Base-by-base conservation (phyloP, 2,797 vertebrate species). In the Neomorphus geoffroyi region DNA sequence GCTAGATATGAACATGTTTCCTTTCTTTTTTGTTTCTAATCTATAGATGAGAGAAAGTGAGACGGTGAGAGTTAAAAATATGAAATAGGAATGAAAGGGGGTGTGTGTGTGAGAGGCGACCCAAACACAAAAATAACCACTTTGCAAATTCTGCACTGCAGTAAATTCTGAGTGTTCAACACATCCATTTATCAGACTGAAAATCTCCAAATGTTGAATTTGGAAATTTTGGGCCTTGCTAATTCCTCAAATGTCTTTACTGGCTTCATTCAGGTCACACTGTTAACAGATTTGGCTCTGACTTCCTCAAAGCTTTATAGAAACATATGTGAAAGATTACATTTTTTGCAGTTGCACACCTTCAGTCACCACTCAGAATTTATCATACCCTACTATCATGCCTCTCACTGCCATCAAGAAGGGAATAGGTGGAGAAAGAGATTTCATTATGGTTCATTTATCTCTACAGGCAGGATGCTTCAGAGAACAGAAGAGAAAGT, bases 401-500 rank as follows among this genome's bases (percentile, higher is more conserved):
- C 23, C 8, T 80, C 23, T 87, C 24, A 11, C 18, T 82, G 28
- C 39, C 50, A 45, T 62, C 72, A 61, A 91, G 65, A 85, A 33
- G 60, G 39, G 48, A 95, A 56, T 35, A 53, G 78, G 39, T 62
- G 48, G 45, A 81, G 67, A 77, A 69, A 92, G n/a, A 78, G 60
- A 90, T 95, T 96, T 87, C 48, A 72, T 90, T 94, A 80, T 51
- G 43, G 62, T 82, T 86, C 58, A 51, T 94, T 96, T 96, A 80
- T 95, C 85, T 96, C 86, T 90, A 51, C 21, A 88, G 64, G 64
- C 71, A 95, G 80, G n/a, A 84, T 48, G 50, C 30, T 80, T 69
- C 67, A 71, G 60, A 96, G 94, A 87, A 74, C n/a, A 82, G 70
- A 93, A 48, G 14, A 57, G 54, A 88, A 71, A 91, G 14, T 58